A percentile compares a stretch with the other conserved stretches of the same genome.
Conservation (phyloP, 2,888 invertebrate genomes). For the Nomada flava region DNA sequence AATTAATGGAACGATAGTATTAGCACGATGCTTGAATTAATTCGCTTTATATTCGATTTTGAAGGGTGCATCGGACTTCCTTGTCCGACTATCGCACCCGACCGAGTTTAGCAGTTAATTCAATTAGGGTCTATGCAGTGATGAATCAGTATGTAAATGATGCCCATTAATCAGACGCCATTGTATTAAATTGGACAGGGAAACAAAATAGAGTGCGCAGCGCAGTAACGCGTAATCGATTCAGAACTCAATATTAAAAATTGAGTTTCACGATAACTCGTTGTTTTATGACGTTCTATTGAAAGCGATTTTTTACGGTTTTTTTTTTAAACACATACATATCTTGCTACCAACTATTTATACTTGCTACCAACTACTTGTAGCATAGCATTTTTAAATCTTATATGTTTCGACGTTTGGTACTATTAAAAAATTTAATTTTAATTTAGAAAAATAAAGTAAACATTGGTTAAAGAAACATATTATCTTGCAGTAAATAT, state of each 20-base stretch:
- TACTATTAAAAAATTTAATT: too few species aligned
- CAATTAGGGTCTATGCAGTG: constrained; percentile 37
- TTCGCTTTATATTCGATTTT: constrained; percentile 33
- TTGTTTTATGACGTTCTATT: too few species aligned
- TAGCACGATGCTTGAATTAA: constrained; percentile 14
- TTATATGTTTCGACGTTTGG: too few species aligned
- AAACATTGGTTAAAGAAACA: too few species aligned
- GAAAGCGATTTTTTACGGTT: too few species aligned
- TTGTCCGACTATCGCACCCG: constrained; percentile 25
- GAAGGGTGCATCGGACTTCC: constrained; percentile 32
- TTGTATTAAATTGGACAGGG: constrained; percentile 30
- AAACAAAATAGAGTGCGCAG: constrained; percentile 32
- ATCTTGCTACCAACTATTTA: too few species aligned
- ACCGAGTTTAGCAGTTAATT: constrained; percentile 45
- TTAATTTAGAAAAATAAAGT: too few species aligned
- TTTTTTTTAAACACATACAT: too few species aligned
- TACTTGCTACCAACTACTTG: too few species aligned
- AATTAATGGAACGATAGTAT: background rate
- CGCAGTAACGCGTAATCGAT: constrained; percentile 2
- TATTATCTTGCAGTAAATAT: too few species aligned
- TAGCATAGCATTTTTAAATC: too few species aligned
- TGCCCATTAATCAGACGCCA: constrained; percentile 59
- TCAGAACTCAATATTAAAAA: constrained; percentile 6
- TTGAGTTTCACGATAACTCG: background rate
- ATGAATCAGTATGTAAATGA: constrained; percentile 62